These are phyloP conservation scores for Cheilosia grossa DNA, from an alignment of 2,888 invertebrate species.

Conservation along the genomic window DNA sequence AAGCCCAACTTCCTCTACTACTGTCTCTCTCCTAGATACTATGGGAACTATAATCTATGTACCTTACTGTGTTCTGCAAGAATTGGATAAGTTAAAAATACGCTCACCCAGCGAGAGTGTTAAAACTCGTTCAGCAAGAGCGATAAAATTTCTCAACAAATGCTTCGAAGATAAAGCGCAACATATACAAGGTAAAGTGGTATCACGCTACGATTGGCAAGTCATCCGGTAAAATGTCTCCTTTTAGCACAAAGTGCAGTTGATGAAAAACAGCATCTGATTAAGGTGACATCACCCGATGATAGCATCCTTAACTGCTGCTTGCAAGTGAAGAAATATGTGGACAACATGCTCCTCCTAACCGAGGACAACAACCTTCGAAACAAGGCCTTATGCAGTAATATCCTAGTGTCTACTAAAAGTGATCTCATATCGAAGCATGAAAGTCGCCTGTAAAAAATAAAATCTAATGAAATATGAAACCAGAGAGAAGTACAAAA, in stretches of 20 bases:
- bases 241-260: constrained; percentile 83
- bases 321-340: constrained; percentile 82
- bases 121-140: constrained; percentile 76
- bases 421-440: constrained; percentile 78
- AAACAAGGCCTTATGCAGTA: constrained; percentile 84
- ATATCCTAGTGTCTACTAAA: constrained; percentile 80
- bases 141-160: constrained; percentile 79
- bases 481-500: neutral
- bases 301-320: constrained; percentile 85
- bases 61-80: constrained; percentile 85
- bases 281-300: constrained; percentile 83
- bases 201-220: neutral
- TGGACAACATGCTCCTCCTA: constrained; percentile 82
- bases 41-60: constrained; percentile 81
- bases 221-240: neutral
- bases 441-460: constrained; percentile 15
- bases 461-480: neutral
- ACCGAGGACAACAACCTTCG: constrained; percentile 84
- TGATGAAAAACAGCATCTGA: constrained; percentile 82
- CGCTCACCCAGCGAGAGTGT: constrained; percentile 75
- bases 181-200: constrained; percentile 76
- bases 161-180: constrained; percentile 76
- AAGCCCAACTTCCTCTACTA: neutral
- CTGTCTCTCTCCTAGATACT: constrained; percentile 72
- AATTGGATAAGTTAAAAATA: constrained; percentile 84